Conservation (phyloP, 2,888 invertebrate species). For the Cantharis nigra region DNA sequence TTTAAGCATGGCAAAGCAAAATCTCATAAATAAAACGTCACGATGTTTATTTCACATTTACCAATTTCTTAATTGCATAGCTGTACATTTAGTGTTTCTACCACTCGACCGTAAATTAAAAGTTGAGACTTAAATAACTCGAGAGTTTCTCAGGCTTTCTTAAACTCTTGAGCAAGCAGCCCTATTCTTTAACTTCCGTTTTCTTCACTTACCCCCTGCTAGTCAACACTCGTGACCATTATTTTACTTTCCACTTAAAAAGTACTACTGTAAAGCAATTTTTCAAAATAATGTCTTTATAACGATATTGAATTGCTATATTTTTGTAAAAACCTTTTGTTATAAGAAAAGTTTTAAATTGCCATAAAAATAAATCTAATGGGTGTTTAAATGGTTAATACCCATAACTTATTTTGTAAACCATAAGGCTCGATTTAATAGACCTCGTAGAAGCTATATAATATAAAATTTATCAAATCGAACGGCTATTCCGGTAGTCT, state of each 20-base stretch:
- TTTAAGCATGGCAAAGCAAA: conserved; percentile 10
- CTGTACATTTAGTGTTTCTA: conserved; percentile 41
- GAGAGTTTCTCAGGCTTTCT: conserved; percentile 20
- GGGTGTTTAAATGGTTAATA: not conserved
- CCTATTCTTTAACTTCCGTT: conserved; percentile 26
- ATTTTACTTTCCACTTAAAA: conserved; percentile 35
- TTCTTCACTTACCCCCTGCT: conserved; percentile 20
- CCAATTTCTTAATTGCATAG: conserved; percentile 44
- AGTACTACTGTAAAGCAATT: conserved; percentile 29
- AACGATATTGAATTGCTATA: conserved; percentile 29
- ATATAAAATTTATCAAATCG: not conserved
- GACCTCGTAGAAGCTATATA: not conserved
- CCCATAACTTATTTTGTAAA: not conserved
- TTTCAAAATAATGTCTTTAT: conserved; percentile 35
- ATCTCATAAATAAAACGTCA: conserved; percentile 24
- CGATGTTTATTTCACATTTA: conserved; percentile 25
- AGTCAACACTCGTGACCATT: conserved; percentile 26
- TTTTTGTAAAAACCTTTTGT: conserved; percentile 20
- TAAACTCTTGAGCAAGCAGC: conserved; percentile 23
- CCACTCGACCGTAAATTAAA: conserved; percentile 46
- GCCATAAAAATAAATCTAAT: not conserved
- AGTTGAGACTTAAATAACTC: conserved; percentile 44
- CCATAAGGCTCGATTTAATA: not conserved
- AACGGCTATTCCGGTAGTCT: not conserved
- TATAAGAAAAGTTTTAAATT: conserved; percentile 16